These are phyloP conservation scores for Percopsis omiscomaycus DNA, from an alignment of 2,797 vertebrate species.

Conservation along the genomic window DNA sequence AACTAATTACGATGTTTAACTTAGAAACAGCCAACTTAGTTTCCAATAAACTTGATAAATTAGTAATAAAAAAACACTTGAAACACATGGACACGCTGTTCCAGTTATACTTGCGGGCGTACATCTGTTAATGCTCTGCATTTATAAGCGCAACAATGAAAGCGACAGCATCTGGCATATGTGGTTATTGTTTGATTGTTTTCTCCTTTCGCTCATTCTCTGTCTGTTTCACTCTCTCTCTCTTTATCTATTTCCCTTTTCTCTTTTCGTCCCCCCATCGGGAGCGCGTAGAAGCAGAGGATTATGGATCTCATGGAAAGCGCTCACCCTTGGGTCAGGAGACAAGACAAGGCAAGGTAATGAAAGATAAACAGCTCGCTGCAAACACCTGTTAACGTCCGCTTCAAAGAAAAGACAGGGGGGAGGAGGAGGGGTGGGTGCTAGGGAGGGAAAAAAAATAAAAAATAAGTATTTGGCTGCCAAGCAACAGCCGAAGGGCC, in stretches of 20 bases:
- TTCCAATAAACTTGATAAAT: slow-evolving; percentile 23
- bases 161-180: slow-evolving; percentile 72
- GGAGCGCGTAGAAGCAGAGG: slow-evolving; percentile 74
- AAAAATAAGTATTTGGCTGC: slow-evolving; percentile 81
- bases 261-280: slow-evolving; percentile 76
- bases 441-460: slow-evolving; percentile 62
- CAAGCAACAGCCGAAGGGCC: slow-evolving; percentile 82
- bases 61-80: slow-evolving; percentile 1
- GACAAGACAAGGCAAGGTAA: slow-evolving; percentile 77
- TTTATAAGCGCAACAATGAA: slow-evolving; percentile 66
- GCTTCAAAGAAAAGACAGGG: slow-evolving; percentile 81
- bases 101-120: slow-evolving; percentile 40
- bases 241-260: slow-evolving; percentile 62
- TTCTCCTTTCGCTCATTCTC: slow-evolving; percentile 38
- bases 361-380: slow-evolving; percentile 83
- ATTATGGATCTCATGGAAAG: slow-evolving; percentile 78
- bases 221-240: slow-evolving; percentile 43
- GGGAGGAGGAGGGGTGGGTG: slow-evolving; percentile 51
- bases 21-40: slow-evolving; percentile 31
- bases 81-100: slow-evolving; percentile 31
- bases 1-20: neutral
- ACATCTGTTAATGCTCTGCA: slow-evolving; percentile 55
- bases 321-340: slow-evolving; percentile 80
- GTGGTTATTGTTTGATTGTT: slow-evolving; percentile 76
- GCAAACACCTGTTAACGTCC: slow-evolving; percentile 85